Evolutionary conservation across 2,797 vertebrate genomes (phyloP).

Genomic region (Protosalanx chinensis): DNA sequence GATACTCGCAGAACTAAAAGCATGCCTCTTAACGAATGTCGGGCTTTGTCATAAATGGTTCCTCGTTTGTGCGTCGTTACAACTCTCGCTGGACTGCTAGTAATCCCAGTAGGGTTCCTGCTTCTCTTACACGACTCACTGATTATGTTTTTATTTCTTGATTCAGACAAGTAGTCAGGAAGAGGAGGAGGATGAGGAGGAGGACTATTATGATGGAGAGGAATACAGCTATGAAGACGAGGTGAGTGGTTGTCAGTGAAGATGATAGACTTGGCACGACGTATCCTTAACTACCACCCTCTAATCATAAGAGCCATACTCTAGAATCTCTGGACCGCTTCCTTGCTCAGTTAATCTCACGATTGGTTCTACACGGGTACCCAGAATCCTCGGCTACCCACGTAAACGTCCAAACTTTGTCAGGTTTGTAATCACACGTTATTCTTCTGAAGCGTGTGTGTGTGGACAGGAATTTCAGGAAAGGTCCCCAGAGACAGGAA

Average conservation of each 20-base stretch:
- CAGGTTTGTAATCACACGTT: not conserved
- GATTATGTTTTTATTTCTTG: constrained; percentile 16
- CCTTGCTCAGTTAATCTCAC: not conserved
- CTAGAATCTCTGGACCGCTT: too few species aligned
- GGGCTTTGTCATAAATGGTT: constrained; percentile 22
- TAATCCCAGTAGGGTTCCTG: constrained; percentile 18
- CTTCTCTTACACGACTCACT: not conserved
- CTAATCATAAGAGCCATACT: not conserved
- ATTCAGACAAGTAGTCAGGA: constrained; percentile 52
- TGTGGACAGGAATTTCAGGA: not conserved
- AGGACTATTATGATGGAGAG: constrained; percentile 52
- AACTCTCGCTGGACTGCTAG: constrained; percentile 30
- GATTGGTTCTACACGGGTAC: not conserved
- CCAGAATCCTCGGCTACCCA: not conserved
- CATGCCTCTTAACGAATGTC: constrained; percentile 41
- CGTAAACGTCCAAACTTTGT: not conserved
- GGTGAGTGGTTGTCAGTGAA: constrained; percentile 50
- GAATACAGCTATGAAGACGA: constrained; percentile 67
- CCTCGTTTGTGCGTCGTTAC: constrained; percentile 10
- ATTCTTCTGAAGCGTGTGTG: not conserved
- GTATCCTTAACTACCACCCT: not conserved
- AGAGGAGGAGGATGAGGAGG: constrained; percentile 37
- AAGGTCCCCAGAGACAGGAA: not conserved
- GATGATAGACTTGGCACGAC: not conserved
- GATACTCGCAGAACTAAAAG: constrained; percentile 35